Percentiles rank a stretch among this genome's conserved stretches.
Evolutionary conservation across 2,113 vertebrate species (phyloP).

Genomic region (Silurus glanis): DNA sequence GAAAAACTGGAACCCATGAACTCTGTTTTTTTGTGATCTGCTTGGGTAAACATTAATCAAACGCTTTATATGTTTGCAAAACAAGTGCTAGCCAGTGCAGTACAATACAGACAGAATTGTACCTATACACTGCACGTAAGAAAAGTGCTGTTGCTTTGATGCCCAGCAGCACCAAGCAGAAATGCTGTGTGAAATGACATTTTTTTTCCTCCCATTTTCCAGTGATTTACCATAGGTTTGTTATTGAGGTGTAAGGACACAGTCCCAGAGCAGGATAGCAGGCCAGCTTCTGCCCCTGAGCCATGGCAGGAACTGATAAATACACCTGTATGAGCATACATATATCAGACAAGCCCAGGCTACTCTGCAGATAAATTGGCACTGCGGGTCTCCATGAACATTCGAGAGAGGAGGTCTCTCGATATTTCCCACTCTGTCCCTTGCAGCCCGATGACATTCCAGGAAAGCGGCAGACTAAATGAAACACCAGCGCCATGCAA

Average conservation of each 20-base stretch:
- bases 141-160: conserved; percentile 62
- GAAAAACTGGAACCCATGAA: conserved; percentile 6
- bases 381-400: conserved; percentile 63
- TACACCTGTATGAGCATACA: conserved; percentile 73
- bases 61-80: conserved; percentile 1
- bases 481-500: conserved; percentile 73
- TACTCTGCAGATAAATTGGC: conserved; percentile 77
- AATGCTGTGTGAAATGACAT: conserved; percentile 8
- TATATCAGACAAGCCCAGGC: conserved; percentile 75
- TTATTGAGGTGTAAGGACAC: not conserved
- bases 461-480: conserved; percentile 73
- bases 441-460: conserved; percentile 66
- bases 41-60: not conserved
- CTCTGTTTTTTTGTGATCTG: not conserved
- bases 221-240: conserved; percentile 21
- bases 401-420: conserved; percentile 65
- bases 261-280: conserved; percentile 38
- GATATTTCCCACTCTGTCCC: conserved; percentile 74
- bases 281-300: conserved; percentile 51
- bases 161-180: conserved; percentile 49
- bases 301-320: conserved; percentile 73
- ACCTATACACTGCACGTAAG: conserved; percentile 65
- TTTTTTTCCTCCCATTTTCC: not conserved
- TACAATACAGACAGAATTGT: conserved; percentile 6
- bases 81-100: not conserved